phyloP scores from a whole-genome alignment of 1,140 invertebrate genomes.

The Listronotus bonariensis region DNA sequence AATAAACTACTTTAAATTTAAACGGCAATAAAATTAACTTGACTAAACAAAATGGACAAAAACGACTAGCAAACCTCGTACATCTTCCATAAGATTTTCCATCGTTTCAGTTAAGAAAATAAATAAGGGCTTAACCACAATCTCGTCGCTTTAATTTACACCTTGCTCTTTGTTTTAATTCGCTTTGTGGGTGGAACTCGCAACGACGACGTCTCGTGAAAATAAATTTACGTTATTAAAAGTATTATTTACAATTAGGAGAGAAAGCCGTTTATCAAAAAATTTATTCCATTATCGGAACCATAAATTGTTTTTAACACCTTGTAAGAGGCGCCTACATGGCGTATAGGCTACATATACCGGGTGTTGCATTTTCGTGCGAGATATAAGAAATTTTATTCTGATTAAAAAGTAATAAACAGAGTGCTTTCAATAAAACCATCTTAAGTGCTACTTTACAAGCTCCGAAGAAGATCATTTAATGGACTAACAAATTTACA shows the following conservation, averaged over 20 bases:
- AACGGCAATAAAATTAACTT: too few relatives aligned
- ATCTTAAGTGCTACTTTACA: too few relatives aligned
- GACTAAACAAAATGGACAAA: too few relatives aligned
- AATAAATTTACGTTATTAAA: conserved; percentile 28
- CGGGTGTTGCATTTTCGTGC: too few relatives aligned
- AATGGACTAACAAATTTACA: too few relatives aligned
- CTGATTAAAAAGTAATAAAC: too few relatives aligned
- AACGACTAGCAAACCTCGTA: background rate
- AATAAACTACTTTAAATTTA: too few relatives aligned
- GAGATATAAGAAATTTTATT: too few relatives aligned
- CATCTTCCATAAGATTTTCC: background rate
- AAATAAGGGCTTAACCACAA: conserved; percentile 21
- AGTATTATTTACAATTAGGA: conserved; percentile 34
- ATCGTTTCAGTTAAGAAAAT: conserved; percentile 15
- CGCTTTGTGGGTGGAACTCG: conserved; percentile 20
- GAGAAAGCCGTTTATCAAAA: conserved; percentile 28
- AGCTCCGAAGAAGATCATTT: too few relatives aligned
- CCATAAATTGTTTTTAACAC: conserved; percentile 33
- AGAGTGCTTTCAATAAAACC: too few relatives aligned
- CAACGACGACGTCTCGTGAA: conserved; percentile 19
- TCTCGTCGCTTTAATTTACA: conserved; percentile 22
- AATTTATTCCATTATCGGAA: conserved; percentile 32
- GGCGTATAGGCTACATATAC: background rate
- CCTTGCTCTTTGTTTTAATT: conserved; percentile 28
- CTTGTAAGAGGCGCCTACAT: conserved; percentile 26